These are phyloP conservation scores for Ptiloglossa arizonensis DNA, from an alignment of 1,140 invertebrate genomes.

Conservation along the genomic window DNA sequence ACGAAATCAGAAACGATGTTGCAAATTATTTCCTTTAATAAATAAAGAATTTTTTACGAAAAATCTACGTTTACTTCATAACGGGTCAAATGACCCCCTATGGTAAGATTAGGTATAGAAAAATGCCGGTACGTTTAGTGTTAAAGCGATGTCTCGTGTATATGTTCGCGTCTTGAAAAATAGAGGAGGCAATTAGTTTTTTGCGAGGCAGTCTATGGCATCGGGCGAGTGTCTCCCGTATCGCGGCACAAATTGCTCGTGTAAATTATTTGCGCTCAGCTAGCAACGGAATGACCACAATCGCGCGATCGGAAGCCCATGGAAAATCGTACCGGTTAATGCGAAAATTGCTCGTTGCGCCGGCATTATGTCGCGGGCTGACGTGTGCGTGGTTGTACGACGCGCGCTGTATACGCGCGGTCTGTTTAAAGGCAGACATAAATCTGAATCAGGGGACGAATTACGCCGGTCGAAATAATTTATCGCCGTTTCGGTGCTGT, in stretches of 20 bases:
- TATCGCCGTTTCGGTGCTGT: constrained; percentile 4
- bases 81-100: too few species aligned
- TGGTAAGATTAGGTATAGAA: too few species aligned
- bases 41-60: too few species aligned
- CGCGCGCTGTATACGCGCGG: neutral
- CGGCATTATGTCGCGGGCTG: neutral
- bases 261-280: neutral
- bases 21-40: too few species aligned
- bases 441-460: constrained; percentile 35
- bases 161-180: too few species aligned
- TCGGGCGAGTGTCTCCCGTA: neutral
- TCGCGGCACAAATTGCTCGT: neutral
- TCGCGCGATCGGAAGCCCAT: neutral
- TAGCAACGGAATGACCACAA: neutral
- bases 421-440: constrained; percentile 37
- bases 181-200: too few species aligned
- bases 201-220: too few species aligned
- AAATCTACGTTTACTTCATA: too few species aligned
- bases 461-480: constrained; percentile 36
- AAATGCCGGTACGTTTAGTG: too few species aligned
- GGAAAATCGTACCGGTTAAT: neutral
- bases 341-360: neutral
- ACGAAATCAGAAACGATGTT: too few species aligned
- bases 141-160: too few species aligned
- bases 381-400: neutral